Evolutionary conservation across 2,113 vertebrate genomes (phyloP), one percentile per base, ranked within the genome.

Genomic region (Pogonocichla stellata): DNA sequence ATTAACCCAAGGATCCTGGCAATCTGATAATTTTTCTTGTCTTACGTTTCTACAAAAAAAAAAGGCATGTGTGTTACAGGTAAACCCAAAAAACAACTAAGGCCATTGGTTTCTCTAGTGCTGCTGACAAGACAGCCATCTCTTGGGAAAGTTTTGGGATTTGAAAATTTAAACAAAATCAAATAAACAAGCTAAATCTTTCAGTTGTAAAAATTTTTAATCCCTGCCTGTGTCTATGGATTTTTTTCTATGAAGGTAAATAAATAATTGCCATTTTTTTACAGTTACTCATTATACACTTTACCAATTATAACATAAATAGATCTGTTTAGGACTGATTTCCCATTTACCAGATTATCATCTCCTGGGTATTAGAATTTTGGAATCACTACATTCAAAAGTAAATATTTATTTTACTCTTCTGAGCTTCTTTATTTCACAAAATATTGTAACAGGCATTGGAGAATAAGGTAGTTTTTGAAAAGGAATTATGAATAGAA

Each of bases 11-110:
- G 20, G 86, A 79, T 85, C 6, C 6, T 8, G 20, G 16, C 14
- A 4, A 48, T 78, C 50, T 69, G 15, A n/a, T 57, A 5, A 36
- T 38, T 38, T 64, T 67, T 80, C 28, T 34, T 19, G 2, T 6
- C 17, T 78, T 58, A 14, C 24, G 4, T 42, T 60, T 7, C 29
- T 70, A 45, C 5, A 5, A 74, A 75, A 71, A 80, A 82, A 50
- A 53, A 11, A 2, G 8, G 1, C 9, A 22, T 1, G 3, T 48
- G 5, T 45, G 9, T 36, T 53, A 48, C 12, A 84, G 5, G 11
- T 43, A 83, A 80, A 86, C 14, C 4, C 13, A 19, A n/a, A 43
- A 70, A 80, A 33, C 4, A 40, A 5, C 7, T 25, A 48, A 77
- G 28, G 4, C 1, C 16, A 23, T 47, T 70, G 36, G 43, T 79